Base-by-base conservation (phyloP, 2,797 vertebrate genomes). In the Acanthiza pusilla region DNA sequence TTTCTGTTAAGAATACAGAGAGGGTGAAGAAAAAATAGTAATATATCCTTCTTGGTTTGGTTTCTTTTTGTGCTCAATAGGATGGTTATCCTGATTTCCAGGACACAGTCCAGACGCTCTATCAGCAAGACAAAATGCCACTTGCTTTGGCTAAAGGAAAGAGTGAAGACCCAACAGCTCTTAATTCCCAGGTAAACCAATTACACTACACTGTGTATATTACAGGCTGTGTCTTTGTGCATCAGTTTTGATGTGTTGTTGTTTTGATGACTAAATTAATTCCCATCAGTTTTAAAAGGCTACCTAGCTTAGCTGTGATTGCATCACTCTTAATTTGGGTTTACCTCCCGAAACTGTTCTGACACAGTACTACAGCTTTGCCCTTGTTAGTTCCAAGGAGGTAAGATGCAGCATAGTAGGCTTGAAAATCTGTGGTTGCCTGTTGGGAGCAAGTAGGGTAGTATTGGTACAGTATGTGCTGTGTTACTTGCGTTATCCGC, bases 21-120 rank as follows among this genome's bases (percentile, higher is more conserved):
- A 27, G 23, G 5, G 18, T 36, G 43, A 75, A 88, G 19, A 47
- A 73, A 72, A 68, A 48, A 13, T 8, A 85, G 2, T 94, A 79
- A 93, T 62, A 5, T 23, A 16, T 63, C 16, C 38, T 5, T 79
- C 63, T 80, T 85, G 45, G 38, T 92, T 94, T 93, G 80, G 3
- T 91, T 96, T 95, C 19, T 93, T 95, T 67, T 81, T 97, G 30
- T 89, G 68, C 74, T 94, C 75, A 72, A 86, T 96, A 99, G 99
- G 99, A 99, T 93, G 98, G 98, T 71, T 99, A 99, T 97, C 98
- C 99, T 60, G 99, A 99, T 97, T 98, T 99, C 96, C 99, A 99
- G 97, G 99, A 99, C 96, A 98, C 99, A 1, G 97, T 99, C 89
- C 99, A 99, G 96, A 98, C 98, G 0, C 98, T 99, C 85, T 99